phyloP scores from a whole-genome alignment of 2,888 invertebrate species.

The Cyclophora punctaria region DNA sequence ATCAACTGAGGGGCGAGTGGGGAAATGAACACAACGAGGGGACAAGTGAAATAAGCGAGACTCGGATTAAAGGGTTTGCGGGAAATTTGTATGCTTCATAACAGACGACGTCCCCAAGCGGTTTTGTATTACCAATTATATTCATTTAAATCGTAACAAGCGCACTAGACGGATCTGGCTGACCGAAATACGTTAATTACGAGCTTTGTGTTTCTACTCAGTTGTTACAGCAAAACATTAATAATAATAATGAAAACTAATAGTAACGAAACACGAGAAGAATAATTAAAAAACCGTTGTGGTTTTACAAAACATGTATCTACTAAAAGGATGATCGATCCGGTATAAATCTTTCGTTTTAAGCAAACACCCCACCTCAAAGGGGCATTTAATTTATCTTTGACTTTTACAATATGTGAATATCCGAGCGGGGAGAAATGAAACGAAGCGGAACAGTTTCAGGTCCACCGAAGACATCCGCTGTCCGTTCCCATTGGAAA shows the following conservation, averaged over 20 bases:
- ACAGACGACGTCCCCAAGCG: constrained; percentile 49
- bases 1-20: constrained; percentile 46
- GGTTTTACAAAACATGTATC: no score
- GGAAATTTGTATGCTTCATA: constrained; percentile 69
- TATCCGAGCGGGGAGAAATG: constrained; percentile 42
- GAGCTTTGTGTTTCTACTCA: constrained; percentile 7
- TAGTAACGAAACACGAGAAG: no score
- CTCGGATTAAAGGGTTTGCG: constrained; percentile 70
- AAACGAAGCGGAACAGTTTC: constrained; percentile 67
- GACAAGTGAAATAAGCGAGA: constrained; percentile 70
- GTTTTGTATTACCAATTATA: constrained; percentile 74
- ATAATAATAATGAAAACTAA: no score
- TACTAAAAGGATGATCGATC: no score
- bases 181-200: constrained; percentile 24
- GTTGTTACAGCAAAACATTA: not conserved
- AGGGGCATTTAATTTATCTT: constrained; percentile 40
- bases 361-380: constrained; percentile 15
- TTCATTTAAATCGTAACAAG: constrained; percentile 60
- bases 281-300: no score
- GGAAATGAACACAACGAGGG: constrained; percentile 42
- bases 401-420: constrained; percentile 58
- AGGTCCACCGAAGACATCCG: constrained; percentile 59
- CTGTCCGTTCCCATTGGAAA: constrained; percentile 54
- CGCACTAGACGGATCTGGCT: constrained; percentile 30
- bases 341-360: no score